Evolutionary conservation across 2,888 invertebrate genomes (phyloP).

Genomic region (Entomobrya proxima): DNA sequence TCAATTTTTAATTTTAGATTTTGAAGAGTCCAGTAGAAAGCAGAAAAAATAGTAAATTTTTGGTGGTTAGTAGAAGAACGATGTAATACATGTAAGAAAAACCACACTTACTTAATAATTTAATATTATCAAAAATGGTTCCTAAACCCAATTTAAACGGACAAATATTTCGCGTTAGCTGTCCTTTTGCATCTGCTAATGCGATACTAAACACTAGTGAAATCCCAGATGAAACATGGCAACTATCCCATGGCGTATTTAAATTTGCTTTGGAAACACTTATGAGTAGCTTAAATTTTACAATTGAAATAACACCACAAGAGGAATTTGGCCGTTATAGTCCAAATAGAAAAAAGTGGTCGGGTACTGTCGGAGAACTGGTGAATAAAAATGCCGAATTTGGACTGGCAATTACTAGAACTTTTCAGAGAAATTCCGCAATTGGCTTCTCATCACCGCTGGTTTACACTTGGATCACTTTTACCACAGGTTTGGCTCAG

Average conservation of each 20-base stretch:
- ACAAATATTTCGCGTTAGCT: not conserved
- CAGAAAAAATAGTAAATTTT: too few relatives aligned
- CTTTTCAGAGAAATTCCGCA: not conserved
- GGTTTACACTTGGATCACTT: not conserved
- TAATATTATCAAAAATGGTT: not conserved
- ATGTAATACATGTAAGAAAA: too few relatives aligned
- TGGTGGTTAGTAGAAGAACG: too few relatives aligned
- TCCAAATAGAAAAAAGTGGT: not conserved
- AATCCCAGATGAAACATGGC: not conserved
- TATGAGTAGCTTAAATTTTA: not conserved
- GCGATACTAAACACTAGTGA: not conserved
- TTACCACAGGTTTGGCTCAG: not conserved
- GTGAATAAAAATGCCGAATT: not conserved
- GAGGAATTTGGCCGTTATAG: not conserved
- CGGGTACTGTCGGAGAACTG: not conserved
- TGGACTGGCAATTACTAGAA: not conserved
- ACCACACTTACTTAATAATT: too few relatives aligned
- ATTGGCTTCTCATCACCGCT: not conserved
- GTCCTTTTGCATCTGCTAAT: not conserved
- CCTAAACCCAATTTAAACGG: not conserved
- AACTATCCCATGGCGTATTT: not conserved
- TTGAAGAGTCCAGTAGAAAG: too few relatives aligned
- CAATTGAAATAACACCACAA: not conserved
- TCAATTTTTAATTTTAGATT: too few relatives aligned
- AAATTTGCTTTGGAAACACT: not conserved